Conservation (phyloP, 1,140 invertebrate genomes). For the Diorhabda elongata region DNA sequence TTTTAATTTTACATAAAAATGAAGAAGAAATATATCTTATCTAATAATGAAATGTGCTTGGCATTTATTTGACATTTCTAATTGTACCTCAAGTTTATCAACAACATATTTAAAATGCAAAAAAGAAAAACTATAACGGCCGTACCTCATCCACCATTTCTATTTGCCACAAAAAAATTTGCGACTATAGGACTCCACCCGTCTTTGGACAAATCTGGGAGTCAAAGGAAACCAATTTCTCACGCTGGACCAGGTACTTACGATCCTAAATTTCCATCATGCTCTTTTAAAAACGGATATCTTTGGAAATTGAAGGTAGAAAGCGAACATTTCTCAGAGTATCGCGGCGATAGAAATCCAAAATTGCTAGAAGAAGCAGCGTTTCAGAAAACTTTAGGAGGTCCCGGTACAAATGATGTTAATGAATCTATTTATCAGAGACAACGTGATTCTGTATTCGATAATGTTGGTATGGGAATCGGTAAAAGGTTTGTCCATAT, state of each 20-base stretch:
- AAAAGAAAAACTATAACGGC: background rate
- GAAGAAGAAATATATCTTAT: too few relatives aligned
- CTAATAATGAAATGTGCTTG: too few relatives aligned
- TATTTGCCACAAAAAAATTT: conserved; percentile 33
- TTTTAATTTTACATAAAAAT: too few relatives aligned
- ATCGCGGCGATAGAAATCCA: conserved; percentile 37
- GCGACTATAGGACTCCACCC: conserved; percentile 36
- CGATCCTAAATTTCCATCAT: conserved; percentile 24
- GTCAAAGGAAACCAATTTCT: conserved; percentile 24
- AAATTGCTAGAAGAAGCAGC: conserved; percentile 31
- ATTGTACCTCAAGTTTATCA: too few relatives aligned
- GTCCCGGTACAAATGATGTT: conserved; percentile 39
- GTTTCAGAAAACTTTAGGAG: conserved; percentile 30
- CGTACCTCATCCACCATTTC: conserved; percentile 30
- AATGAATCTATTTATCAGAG: conserved; percentile 28
- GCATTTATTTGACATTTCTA: too few relatives aligned
- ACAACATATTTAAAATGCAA: background rate
- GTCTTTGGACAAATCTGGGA: conserved; percentile 29
- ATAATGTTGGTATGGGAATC: conserved; percentile 33
- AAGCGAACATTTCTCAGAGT: conserved; percentile 38
- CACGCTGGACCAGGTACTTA: conserved; percentile 34
- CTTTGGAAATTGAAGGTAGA: conserved; percentile 38
- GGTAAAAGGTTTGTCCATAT: conserved; percentile 25
- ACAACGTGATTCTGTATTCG: conserved; percentile 16
- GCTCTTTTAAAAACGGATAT: conserved; percentile 26